A percentile compares a stretch with the other conserved stretches of the same genome.
Conservation (phyloP, 2,888 invertebrate genomes). For the Brachypalpus laphriformis region DNA sequence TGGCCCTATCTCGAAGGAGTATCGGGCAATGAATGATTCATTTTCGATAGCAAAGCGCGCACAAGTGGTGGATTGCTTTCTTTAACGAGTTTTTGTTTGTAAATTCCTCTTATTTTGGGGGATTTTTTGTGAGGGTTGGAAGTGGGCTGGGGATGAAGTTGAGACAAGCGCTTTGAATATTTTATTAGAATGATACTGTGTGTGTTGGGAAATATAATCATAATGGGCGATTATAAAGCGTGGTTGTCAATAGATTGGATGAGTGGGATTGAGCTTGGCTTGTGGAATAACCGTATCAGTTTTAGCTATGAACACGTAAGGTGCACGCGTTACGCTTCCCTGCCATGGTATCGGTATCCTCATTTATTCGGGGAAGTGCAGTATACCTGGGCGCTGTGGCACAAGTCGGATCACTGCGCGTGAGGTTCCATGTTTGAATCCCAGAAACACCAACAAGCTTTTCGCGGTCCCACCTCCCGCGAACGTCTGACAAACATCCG, state of each 20-base stretch:
- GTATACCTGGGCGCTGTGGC: no score
- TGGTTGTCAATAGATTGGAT: background rate
- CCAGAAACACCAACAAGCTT: no score
- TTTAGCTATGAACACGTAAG: no score
- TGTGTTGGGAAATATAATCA: background rate
- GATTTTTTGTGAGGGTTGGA: background rate
- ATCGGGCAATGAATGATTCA: constrained; percentile 68
- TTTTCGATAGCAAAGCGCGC: constrained; percentile 65
- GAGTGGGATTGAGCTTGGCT: background rate
- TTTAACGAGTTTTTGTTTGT: constrained; percentile 61
- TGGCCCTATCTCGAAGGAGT: constrained; percentile 27
- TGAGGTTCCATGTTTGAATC: no score
- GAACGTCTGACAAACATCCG: no score
- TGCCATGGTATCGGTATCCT: no score
- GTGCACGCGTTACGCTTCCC: no score
- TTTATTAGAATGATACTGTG: constrained; percentile 1
- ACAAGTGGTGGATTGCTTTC: constrained; percentile 46
- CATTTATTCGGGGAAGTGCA: no score
- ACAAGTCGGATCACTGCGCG: no score
- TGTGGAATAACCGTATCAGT: no score
- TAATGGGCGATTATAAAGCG: constrained; percentile 5
- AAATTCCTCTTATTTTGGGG: background rate
- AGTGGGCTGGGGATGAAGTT: constrained; percentile 15
- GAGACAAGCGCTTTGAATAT: constrained; percentile 38
- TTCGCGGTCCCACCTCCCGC: no score